These are phyloP conservation scores for Peromyscus californicus DNA, from an alignment of 2,113 vertebrate species.

Conservation along the genomic window DNA sequence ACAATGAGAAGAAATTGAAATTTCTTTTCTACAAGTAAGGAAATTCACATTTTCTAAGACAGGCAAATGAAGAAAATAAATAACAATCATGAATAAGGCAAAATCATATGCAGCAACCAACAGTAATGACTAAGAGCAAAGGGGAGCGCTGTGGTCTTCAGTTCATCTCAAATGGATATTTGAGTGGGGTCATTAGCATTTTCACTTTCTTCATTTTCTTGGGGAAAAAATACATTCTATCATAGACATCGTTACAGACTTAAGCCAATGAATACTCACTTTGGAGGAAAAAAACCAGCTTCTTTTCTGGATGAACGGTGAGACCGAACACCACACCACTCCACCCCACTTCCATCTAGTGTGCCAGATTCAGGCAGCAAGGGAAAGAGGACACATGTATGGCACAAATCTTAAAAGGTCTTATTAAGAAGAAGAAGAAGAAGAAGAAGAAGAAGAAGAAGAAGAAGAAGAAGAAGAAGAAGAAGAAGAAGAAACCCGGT, in stretches of 20 bases:
- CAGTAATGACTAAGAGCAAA: not conserved
- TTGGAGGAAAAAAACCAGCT: constrained; percentile 1
- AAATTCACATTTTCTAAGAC: constrained; percentile 18
- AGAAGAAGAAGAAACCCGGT: no score
- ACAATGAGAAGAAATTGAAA: not conserved
- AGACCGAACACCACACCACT: not conserved
- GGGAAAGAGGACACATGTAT: not conserved
- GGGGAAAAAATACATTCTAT: not conserved
- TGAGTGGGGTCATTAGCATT: not conserved
- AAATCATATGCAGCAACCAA: not conserved
- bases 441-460: no score
- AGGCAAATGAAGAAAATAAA: not conserved
- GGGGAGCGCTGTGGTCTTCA: not conserved
- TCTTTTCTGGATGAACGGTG: not conserved
- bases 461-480: no score
- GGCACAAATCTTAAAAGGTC: no score
- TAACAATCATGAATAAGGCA: not conserved
- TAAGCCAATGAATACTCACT: not conserved
- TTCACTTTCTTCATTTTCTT: not conserved
- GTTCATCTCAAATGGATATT: not conserved
- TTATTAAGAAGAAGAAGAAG: no score
- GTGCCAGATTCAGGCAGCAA: not conserved
- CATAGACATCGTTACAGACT: not conserved
- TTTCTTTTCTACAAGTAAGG: not conserved
- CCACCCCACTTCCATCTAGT: not conserved